A percentile compares a stretch with the other conserved stretches of the same genome.
phyloP scores from a whole-genome alignment of 1,140 invertebrate genomes.

The Heliconius melpomene region DNA sequence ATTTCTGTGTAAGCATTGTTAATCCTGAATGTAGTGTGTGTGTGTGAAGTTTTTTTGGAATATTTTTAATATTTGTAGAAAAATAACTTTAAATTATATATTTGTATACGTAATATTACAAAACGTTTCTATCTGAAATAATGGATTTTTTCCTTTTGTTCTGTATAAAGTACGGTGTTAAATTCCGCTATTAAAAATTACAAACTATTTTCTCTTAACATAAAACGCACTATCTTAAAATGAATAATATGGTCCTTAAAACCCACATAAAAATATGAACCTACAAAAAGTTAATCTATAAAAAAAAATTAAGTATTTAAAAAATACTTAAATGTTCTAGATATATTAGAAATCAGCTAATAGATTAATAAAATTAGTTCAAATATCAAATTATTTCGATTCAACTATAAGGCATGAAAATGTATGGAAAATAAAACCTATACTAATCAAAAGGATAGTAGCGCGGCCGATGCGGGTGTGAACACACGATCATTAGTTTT shows the following conservation, averaged over 20 bases:
- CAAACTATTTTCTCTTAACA: no score
- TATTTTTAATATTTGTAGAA: no score
- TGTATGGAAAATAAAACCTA: conserved; percentile 63
- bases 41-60: background rate
- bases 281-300: no score
- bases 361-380: background rate
- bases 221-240: no score
- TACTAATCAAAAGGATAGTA: conserved; percentile 63
- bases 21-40: conserved; percentile 43
- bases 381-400: conserved; percentile 51
- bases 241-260: no score
- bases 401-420: conserved; percentile 48
- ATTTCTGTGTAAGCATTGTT: conserved; percentile 78
- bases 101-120: background rate
- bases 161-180: no score
- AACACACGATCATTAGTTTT: conserved; percentile 49
- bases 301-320: no score
- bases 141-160: no score
- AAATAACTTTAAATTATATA: background rate
- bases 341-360: background rate
- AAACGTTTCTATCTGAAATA: no score
- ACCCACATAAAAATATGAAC: no score
- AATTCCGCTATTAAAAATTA: no score
- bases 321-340: no score
- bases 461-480: conserved; percentile 45